Conservation (phyloP, 2,113 vertebrate species). For the Hemiscyllium ocellatum region DNA sequence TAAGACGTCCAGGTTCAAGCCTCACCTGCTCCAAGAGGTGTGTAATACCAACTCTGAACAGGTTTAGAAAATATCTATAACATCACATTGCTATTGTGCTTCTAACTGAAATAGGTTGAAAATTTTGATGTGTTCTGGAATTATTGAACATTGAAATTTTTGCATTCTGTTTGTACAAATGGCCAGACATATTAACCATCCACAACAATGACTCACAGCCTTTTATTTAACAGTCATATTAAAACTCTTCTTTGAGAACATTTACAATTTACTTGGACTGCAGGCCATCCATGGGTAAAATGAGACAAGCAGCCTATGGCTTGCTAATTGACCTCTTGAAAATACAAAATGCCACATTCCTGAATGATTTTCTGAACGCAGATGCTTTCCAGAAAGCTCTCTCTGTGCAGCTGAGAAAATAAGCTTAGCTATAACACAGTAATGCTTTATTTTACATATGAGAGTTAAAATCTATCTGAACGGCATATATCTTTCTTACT, state of each 20-base stretch:
- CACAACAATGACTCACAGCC: not conserved
- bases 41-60: too few species aligned
- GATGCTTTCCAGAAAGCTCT: not conserved
- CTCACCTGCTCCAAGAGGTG: too few species aligned
- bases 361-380: not conserved
- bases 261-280: not conserved
- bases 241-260: not conserved
- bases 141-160: not conserved
- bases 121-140: not conserved
- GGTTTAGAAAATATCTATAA: not conserved
- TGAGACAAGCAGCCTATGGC: not conserved
- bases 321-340: not conserved
- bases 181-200: not conserved
- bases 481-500: not conserved
- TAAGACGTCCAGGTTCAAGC: too few species aligned
- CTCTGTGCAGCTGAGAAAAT: not conserved
- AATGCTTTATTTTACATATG: not conserved
- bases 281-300: not conserved
- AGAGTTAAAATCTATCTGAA: not conserved
- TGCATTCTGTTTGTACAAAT: not conserved
- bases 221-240: conserved; percentile 10
- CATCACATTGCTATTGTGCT: not conserved
- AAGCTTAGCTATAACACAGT: not conserved
- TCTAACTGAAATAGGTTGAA: not conserved
- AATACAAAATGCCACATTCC: not conserved